Evolutionary conservation across 1,140 invertebrate species (phyloP).

Genomic region (Trichonephila clavata): DNA sequence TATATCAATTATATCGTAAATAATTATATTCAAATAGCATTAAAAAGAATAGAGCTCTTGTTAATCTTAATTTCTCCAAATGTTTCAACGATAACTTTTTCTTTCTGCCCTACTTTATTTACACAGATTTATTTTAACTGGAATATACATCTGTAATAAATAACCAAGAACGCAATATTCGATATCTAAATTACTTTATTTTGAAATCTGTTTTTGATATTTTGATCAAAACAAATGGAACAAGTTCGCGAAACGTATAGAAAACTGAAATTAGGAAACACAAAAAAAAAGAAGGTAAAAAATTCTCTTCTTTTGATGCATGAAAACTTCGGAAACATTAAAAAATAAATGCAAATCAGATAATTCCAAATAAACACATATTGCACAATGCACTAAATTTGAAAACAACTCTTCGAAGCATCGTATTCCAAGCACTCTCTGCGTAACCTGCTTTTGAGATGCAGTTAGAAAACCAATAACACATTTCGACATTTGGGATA

Average conservation of each 20-base stretch:
- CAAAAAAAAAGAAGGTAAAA: background rate
- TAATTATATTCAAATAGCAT: no score
- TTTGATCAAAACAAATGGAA: background rate
- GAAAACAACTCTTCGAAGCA: background rate
- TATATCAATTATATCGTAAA: no score
- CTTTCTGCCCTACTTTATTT: background rate
- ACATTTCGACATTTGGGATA: no score
- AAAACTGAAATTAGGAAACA: background rate
- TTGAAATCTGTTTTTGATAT: background rate
- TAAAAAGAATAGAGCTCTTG: no score
- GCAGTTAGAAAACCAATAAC: no score
- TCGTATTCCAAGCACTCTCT: background rate
- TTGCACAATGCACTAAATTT: background rate
- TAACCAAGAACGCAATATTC: background rate
- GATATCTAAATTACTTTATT: background rate
- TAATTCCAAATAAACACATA: background rate
- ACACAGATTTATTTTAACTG: background rate
- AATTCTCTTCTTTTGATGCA: background rate
- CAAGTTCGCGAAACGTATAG: background rate
- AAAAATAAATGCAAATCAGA: background rate
- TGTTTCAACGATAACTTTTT: background rate
- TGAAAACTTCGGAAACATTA: background rate
- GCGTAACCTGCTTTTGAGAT: background rate
- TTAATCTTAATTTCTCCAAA: background rate
- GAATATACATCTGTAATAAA: background rate